Percentiles rank a stretch among this genome's conserved stretches.
These are phyloP conservation scores for Rhynchonycteris naso DNA, from an alignment of 2,797 vertebrate species.

Conservation along the genomic window DNA sequence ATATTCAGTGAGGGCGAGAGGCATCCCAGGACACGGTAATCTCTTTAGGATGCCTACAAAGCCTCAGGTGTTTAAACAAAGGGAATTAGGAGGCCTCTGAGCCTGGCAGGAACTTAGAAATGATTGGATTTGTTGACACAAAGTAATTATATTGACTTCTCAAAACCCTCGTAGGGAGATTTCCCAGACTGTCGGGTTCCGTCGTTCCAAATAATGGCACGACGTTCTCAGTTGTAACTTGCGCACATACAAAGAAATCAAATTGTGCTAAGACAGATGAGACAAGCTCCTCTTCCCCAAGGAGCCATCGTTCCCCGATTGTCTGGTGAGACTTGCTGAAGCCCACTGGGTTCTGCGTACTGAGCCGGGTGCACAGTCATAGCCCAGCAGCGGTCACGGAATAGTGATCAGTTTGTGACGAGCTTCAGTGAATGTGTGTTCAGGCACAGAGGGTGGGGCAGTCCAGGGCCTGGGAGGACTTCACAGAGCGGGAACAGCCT, in stretches of 20 bases:
- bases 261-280: background rate
- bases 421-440: rapidly evolving
- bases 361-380: rapidly evolving
- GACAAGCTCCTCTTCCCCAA: rapidly evolving
- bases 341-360: background rate
- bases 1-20: background rate
- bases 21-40: background rate
- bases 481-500: rapidly evolving
- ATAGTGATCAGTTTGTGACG: background rate
- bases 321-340: background rate
- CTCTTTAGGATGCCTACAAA: background rate
- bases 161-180: background rate
- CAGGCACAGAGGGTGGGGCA: rapidly evolving
- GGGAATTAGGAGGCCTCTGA: background rate
- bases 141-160: background rate
- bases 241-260: background rate
- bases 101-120: background rate
- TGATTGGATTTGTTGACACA: background rate
- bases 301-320: background rate
- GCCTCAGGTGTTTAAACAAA: background rate
- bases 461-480: background rate
- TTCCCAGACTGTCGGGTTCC: background rate
- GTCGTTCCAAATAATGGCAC: background rate
- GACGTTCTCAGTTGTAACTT: background rate
- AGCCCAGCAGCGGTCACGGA: rapidly evolving